Evolutionary conservation across 2,888 invertebrate genomes (phyloP).

Genomic region (Lasius platythorax): DNA sequence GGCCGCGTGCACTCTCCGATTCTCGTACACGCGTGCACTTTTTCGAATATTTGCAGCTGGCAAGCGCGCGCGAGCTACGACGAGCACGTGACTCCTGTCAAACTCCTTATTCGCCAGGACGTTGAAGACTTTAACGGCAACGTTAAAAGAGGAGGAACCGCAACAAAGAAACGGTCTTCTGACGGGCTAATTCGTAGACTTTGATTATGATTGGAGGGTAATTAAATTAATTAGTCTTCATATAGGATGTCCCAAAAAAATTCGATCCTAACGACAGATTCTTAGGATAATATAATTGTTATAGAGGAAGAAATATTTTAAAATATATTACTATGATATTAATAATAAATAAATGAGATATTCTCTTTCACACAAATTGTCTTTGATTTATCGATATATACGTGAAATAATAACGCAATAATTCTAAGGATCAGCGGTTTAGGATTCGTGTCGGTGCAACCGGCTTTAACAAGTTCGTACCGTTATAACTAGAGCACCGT

Average conservation of each 20-base stretch:
- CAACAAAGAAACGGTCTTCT: neutral
- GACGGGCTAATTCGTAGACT: neutral
- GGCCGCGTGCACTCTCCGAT: conserved; percentile 76
- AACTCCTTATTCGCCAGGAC: conserved; percentile 37
- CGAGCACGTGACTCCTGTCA: conserved; percentile 66
- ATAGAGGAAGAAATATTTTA: too few relatives aligned
- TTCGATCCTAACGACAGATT: neutral
- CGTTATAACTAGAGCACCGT: conserved; percentile 46
- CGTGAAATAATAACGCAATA: neutral
- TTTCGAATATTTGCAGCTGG: conserved; percentile 77
- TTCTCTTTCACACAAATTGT: neutral
- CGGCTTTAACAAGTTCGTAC: conserved; percentile 63
- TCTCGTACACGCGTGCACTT: conserved; percentile 58
- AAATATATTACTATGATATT: neutral
- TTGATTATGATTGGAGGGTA: neutral
- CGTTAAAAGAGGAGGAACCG: neutral
- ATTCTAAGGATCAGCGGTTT: conserved; percentile 4
- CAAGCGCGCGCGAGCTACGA: conserved; percentile 60
- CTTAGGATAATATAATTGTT: neutral
- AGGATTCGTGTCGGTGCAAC: conserved; percentile 58
- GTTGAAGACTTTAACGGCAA: neutral
- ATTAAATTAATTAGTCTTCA: neutral
- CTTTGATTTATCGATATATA: neutral
- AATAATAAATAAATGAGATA: neutral
- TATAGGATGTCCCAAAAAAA: neutral